A percentile compares a stretch with the other conserved stretches of the same genome.
Evolutionary conservation across 2,113 vertebrate species (phyloP).

Genomic region (Rhinopomastus cyanomelas): DNA sequence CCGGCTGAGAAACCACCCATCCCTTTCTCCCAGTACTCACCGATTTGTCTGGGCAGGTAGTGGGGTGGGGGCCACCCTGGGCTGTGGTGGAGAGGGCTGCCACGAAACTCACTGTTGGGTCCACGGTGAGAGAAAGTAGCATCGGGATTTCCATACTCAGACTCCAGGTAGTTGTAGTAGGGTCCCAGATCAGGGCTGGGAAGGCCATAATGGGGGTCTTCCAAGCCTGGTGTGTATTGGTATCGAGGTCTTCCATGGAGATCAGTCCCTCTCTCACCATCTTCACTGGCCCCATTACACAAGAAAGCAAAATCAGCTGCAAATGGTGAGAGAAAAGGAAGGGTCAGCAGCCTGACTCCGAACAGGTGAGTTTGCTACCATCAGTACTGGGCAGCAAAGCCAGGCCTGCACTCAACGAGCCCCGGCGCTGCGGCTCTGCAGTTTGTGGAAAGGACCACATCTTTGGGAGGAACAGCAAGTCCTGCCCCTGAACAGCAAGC

Average conservation of each 20-base stretch:
- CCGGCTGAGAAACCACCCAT: no score
- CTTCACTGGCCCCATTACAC: constrained; percentile 84
- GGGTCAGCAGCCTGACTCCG: neutral
- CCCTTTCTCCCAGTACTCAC: constrained; percentile 65
- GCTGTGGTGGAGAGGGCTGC: constrained; percentile 62
- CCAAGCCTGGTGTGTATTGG: constrained; percentile 83
- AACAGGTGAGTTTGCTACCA: neutral
- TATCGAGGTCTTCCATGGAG: constrained; percentile 85
- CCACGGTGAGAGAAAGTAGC: constrained; percentile 71
- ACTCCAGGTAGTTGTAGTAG: constrained; percentile 80
- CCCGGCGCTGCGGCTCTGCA: neutral
- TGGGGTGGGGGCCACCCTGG: constrained; percentile 68
- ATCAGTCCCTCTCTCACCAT: constrained; percentile 71
- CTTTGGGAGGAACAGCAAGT: neutral
- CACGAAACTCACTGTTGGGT: constrained; percentile 62
- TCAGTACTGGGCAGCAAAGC: neutral
- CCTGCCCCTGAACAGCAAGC: neutral
- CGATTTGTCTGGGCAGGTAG: constrained; percentile 66
- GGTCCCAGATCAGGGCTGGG: constrained; percentile 70
- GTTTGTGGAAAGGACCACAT: neutral
- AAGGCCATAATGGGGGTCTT: constrained; percentile 76
- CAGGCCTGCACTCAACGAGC: neutral
- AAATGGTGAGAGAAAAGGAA: constrained; percentile 12
- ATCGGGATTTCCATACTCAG: constrained; percentile 70
- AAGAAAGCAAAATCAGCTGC: constrained; percentile 87